Conservation (phyloP, 1,140 invertebrate species). For the Saccostrea glomerata region DNA sequence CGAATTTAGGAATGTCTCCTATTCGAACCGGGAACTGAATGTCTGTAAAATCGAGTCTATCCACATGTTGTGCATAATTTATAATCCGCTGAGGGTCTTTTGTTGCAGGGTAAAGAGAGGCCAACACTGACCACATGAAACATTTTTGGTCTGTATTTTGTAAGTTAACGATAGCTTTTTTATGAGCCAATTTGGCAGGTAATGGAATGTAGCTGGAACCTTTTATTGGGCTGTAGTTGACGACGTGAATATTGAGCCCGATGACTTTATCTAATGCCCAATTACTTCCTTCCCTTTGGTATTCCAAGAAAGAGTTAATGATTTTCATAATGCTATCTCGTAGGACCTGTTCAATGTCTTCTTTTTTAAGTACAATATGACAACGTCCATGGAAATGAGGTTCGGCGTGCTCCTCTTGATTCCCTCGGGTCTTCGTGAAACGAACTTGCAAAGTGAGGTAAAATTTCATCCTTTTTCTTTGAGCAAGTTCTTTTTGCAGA, state of each 20-base stretch:
- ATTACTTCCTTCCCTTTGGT: slow-evolving; percentile 43
- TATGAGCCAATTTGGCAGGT: not conserved
- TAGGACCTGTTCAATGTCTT: not conserved
- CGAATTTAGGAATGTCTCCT: slow-evolving; percentile 23
- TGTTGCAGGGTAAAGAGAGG: slow-evolving; percentile 3
- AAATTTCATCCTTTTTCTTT: too few species aligned
- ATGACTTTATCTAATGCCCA: slow-evolving; percentile 53
- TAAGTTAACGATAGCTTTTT: slow-evolving; percentile 28
- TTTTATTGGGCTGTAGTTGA: slow-evolving; percentile 38
- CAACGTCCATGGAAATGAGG: slow-evolving; percentile 27
- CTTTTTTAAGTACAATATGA: slow-evolving; percentile 13
- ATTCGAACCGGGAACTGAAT: not conserved
- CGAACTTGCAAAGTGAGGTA: not conserved
- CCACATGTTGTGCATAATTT: not conserved
- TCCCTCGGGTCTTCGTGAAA: slow-evolving; percentile 8
- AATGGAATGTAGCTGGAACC: slow-evolving; percentile 42
- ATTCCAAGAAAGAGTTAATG: slow-evolving; percentile 38
- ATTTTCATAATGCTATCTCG: slow-evolving; percentile 36
- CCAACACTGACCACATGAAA: slow-evolving; percentile 25
- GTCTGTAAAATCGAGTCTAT: not conserved
- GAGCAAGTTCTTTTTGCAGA: too few species aligned
- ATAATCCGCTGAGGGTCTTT: not conserved
- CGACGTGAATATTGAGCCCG: slow-evolving; percentile 47
- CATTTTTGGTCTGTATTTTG: not conserved
- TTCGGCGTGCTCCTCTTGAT: not conserved